Base-by-base conservation (phyloP, 1,140 invertebrate genomes). In the Cataglyphis hispanica region DNA sequence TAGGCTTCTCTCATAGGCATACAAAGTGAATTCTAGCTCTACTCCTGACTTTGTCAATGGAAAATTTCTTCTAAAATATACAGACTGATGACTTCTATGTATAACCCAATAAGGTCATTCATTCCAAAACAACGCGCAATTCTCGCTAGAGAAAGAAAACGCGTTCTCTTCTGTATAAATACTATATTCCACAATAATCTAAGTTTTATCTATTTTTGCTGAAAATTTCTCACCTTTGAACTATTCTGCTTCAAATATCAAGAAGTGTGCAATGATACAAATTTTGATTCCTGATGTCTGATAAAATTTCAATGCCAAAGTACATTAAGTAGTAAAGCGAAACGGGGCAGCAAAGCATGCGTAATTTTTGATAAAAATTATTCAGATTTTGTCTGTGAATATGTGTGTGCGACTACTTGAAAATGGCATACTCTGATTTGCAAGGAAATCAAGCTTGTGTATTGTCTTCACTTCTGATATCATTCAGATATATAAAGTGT, bases 261-360 rank as follows among this genome's bases (percentile, higher is more conserved):
- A 91, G 80, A 84, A 88, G 78, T 91, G 81, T 60, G 85, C 83
- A 53, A 87, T 76, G 87, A 85, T 81, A 86, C 84, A 81, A 91
- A 91, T 86, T 89, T 81, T 88, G 90, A 93, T 91, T 90, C 89
- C 90, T 91, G 87, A 89, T 80, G 86, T 91, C 90, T 86, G 89
- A 93, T 92, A 91, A 90, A 92, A 90, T 90, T 93, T 92, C 90
- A 91, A 94, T 93, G 92, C 92, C 93, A 94, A 93, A 93, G 92
- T 94, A 91, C 91, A 92, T 91, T 90, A 90, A 87, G 31, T 75
- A 67, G 78, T 31, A 50, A 84, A 22, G 25, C 16, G 67, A 50
- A 61, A 84, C 31, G n/a, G 4, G 8, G n/a, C 8, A 43, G 56
- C 22, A 25, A 40, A 64, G 25, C 25, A 53, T 43, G 53, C 25